A percentile compares a stretch with the other conserved stretches of the same genome.
Evolutionary conservation across 2,888 invertebrate genomes (phyloP).

Genomic region (Molanna angustata): DNA sequence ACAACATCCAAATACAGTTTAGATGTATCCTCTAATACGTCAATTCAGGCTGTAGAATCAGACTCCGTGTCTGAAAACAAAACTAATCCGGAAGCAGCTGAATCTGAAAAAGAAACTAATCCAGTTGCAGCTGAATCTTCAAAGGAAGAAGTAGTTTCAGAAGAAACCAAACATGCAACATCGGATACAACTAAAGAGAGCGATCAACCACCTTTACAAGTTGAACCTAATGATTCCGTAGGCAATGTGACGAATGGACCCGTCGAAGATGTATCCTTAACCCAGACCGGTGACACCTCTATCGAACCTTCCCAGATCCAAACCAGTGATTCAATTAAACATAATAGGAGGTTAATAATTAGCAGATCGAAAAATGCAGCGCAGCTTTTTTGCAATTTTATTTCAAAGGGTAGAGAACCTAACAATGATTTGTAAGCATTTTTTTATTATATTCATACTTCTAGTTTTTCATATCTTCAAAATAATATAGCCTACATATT

Average conservation of each 20-base stretch:
- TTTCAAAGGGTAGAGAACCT: slow-evolving; percentile 45
- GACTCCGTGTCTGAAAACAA: background rate
- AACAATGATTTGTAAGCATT: slow-evolving; percentile 38
- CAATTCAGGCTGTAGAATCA: background rate
- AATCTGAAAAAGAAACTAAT: slow-evolving; percentile 39
- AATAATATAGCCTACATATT: background rate
- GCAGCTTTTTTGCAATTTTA: slow-evolving; percentile 84
- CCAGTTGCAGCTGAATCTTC: background rate
- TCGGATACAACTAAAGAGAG: background rate
- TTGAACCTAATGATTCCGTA: slow-evolving; percentile 27
- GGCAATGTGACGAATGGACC: slow-evolving; percentile 16
- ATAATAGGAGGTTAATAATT: slow-evolving; percentile 64
- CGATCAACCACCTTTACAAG: background rate
- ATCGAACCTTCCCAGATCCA: background rate
- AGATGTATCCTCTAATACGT: background rate
- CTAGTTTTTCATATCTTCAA: background rate
- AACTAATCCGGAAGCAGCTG: background rate
- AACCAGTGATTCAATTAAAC: background rate
- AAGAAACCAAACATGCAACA: background rate
- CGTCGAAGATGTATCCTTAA: slow-evolving; percentile 1
- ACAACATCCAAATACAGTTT: background rate
- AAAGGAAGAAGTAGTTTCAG: background rate
- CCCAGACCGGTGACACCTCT: too few species aligned
- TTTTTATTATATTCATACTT: background rate
- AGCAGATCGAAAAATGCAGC: slow-evolving; percentile 85